Evolutionary conservation across 1,140 invertebrate genomes (phyloP).

Genomic region (Helicoverpa armigera): DNA sequence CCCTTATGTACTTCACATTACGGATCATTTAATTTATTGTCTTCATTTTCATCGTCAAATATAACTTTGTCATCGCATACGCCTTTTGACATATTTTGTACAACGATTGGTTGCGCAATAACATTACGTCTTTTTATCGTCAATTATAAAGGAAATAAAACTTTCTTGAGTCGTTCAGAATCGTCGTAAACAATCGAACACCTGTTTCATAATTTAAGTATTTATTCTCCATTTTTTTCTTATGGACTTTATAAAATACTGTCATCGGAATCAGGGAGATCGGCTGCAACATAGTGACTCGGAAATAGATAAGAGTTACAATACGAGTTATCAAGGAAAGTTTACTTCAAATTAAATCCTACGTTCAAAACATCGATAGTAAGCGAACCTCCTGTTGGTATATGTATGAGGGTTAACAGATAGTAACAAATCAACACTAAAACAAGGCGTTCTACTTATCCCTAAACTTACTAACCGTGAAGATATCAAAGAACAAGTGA

Average conservation of each 20-base stretch:
- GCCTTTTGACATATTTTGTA: constrained; percentile 33
- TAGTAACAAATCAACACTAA: neutral
- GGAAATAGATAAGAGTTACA: too few relatives aligned
- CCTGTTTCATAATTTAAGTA: neutral
- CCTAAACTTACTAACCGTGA: constrained; percentile 4
- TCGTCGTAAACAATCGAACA: neutral
- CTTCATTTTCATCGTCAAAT: neutral
- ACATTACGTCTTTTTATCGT: constrained; percentile 32
- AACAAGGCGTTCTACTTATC: neutral
- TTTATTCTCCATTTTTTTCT: neutral
- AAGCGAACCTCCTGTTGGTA: too few relatives aligned
- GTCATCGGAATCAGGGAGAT: too few relatives aligned
- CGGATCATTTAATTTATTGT: neutral
- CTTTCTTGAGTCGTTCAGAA: constrained; percentile 37
- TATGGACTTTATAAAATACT: neutral
- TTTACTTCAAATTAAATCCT: too few relatives aligned
- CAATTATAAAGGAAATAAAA: constrained; percentile 44
- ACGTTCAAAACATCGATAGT: too few relatives aligned
- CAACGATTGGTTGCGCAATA: constrained; percentile 28
- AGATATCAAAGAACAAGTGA: constrained; percentile 10
- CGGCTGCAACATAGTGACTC: too few relatives aligned
- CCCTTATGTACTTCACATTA: neutral
- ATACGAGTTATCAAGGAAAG: too few relatives aligned
- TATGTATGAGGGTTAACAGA: too few relatives aligned
- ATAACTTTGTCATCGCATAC: constrained; percentile 13